These are phyloP conservation scores for Rachycentron canadum DNA, from an alignment of 2,797 vertebrate genomes.

Conservation along the genomic window DNA sequence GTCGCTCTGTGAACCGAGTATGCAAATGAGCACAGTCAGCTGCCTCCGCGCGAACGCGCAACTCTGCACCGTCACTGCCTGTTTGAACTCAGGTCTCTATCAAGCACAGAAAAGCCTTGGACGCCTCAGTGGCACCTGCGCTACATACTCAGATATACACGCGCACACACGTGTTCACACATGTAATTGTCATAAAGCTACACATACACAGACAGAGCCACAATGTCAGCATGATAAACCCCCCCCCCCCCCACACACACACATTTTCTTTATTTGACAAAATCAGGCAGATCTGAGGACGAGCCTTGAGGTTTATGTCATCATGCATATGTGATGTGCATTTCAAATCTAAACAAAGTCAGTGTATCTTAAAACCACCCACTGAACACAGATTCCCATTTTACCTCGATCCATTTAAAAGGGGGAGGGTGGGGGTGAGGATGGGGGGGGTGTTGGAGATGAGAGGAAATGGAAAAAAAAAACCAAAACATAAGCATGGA, in stretches of 20 bases:
- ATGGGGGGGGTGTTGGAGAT: conserved; percentile 28
- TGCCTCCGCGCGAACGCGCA: conserved; percentile 37
- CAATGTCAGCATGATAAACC: conserved; percentile 58
- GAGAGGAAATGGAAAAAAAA: conserved; percentile 49
- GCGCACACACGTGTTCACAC: conserved; percentile 7
- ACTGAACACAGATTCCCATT: conserved; percentile 76
- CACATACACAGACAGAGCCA: conserved; percentile 23
- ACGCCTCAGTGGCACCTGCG: conserved; percentile 9
- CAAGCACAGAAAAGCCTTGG: conserved; percentile 29
- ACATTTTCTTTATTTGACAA: conserved; percentile 59
- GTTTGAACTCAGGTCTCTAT: conserved; percentile 48
- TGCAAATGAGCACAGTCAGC: conserved; percentile 45
- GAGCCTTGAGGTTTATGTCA: conserved; percentile 75
- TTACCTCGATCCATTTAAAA: conserved; percentile 72
- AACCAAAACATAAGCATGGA: conserved; percentile 49
- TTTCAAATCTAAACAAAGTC: conserved; percentile 80
- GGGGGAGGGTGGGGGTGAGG: not conserved
- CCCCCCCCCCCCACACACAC: conserved; percentile 34
- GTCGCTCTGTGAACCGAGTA: conserved; percentile 1
- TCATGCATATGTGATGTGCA: conserved; percentile 73
- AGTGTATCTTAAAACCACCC: conserved; percentile 76
- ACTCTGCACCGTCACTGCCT: conserved; percentile 20
- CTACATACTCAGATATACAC: not conserved
- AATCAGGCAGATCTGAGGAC: conserved; percentile 72
- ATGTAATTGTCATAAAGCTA: conserved; percentile 15